phyloP scores from a whole-genome alignment of 2,888 invertebrate genomes.

The Pachycephus smyrnensis region DNA sequence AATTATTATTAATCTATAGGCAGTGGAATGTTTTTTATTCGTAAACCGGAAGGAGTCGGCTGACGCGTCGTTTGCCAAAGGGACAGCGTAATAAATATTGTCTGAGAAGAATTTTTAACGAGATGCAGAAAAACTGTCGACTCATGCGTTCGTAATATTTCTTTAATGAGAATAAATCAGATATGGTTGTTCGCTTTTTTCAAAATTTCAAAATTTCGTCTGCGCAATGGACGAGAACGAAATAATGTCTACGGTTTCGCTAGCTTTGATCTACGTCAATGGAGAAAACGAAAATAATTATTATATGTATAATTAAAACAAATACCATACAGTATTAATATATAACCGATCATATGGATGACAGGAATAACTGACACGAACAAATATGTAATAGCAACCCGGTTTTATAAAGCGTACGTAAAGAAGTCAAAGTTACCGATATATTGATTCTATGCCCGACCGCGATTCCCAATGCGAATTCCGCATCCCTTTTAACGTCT shows the following conservation, averaged over 20 bases:
- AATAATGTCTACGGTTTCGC: not conserved
- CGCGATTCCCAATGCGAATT: not conserved
- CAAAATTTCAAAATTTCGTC: no score
- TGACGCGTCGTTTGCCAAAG: not conserved
- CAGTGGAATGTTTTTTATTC: not conserved
- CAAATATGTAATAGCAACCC: not conserved
- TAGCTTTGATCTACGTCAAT: not conserved
- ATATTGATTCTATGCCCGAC: not conserved
- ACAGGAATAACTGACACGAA: not conserved
- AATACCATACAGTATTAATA: not conserved
- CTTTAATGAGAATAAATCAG: no score
- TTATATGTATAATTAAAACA: not conserved
- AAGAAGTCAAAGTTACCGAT: not conserved
- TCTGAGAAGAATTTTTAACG: not conserved
- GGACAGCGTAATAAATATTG: not conserved
- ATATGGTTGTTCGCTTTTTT: no score
- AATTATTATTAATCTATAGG: not conserved
- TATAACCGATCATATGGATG: not conserved
- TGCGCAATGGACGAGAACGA: no score
- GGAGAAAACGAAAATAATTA: not conserved
- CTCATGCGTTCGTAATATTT: no score
- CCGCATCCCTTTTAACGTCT: conserved; percentile 12
- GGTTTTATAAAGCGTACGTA: not conserved
- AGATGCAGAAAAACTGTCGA: no score
- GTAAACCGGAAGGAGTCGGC: not conserved